Conservation (phyloP, 1,140 invertebrate genomes). For the Bactericera cockerelli region DNA sequence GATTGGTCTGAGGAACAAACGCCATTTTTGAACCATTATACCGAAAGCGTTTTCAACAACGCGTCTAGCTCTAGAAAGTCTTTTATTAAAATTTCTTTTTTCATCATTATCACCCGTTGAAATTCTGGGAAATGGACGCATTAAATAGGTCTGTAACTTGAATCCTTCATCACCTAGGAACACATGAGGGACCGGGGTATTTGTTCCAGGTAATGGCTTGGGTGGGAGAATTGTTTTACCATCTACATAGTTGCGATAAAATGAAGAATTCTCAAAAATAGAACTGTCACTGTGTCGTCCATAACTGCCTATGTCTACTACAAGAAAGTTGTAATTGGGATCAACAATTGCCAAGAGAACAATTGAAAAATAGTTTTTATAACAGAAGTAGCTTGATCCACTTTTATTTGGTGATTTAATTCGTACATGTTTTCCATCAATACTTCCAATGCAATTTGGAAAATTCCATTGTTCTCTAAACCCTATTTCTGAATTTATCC, state of each 20-base stretch:
- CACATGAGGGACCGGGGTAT: neutral
- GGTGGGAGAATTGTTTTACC: too few species aligned
- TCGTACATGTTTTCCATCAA: too few species aligned
- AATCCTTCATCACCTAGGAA: conserved; percentile 1
- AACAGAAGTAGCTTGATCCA: too few species aligned
- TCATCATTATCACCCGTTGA: conserved; percentile 16
- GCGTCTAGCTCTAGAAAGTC: conserved; percentile 20
- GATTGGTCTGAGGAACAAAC: conserved; percentile 24
- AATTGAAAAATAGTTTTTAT: too few species aligned
- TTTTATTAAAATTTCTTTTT: conserved; percentile 26
- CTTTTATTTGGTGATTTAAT: too few species aligned
- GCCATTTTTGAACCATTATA: conserved; percentile 25
- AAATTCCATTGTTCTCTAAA: too few species aligned
- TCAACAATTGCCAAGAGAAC: conserved; percentile 30
- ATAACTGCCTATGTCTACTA: conserved; percentile 29
- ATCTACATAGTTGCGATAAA: too few species aligned
- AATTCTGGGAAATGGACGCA: neutral
- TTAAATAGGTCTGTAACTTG: neutral
- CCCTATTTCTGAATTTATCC: too few species aligned
- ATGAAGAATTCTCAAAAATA: conserved; percentile 14
- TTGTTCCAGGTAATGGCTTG: too few species aligned
- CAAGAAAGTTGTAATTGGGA: conserved; percentile 29
- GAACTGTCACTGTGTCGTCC: conserved; percentile 19
- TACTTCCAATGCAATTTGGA: too few species aligned
- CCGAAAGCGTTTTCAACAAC: conserved; percentile 25